phyloP scores from a whole-genome alignment of 1,140 invertebrate species.

The Scaptodrosophila lebanonensis region DNA sequence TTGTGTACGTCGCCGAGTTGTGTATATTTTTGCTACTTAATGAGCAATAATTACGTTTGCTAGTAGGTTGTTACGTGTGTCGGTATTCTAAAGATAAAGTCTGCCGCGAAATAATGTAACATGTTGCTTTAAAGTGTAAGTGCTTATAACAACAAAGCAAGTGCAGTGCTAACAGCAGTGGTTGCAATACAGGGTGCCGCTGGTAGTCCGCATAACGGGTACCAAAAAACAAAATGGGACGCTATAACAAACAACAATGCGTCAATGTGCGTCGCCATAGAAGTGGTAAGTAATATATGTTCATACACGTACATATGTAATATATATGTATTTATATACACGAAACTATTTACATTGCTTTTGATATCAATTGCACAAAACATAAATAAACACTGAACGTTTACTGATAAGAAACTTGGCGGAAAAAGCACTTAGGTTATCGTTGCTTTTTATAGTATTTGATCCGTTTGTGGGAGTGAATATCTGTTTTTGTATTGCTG shows the following conservation, averaged over 20 bases:
- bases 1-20: too few relatives aligned
- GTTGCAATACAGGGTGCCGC: slow-evolving; percentile 29
- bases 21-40: too few relatives aligned
- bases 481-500: slow-evolving; percentile 16
- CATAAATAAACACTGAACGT: too few relatives aligned
- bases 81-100: slow-evolving; percentile 1
- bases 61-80: too few relatives aligned
- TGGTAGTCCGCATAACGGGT: background rate
- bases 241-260: slow-evolving; percentile 26
- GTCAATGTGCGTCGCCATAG: slow-evolving; percentile 27
- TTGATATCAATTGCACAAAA: slow-evolving; percentile 16
- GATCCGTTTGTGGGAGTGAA: slow-evolving; percentile 19
- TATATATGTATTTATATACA: too few relatives aligned
- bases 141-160: background rate
- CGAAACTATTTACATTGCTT: background rate
- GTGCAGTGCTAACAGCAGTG: slow-evolving; percentile 4
- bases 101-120: background rate
- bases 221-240: slow-evolving; percentile 37
- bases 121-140: slow-evolving; percentile 14
- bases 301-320: background rate
- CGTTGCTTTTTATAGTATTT: too few relatives aligned
- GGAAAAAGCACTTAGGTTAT: slow-evolving; percentile 1
- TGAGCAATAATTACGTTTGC: too few relatives aligned
- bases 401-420: too few relatives aligned
- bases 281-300: slow-evolving; percentile 44